These are phyloP conservation scores for Peucedramus taeniatus DNA, from an alignment of 2,113 vertebrate genomes.

Conservation along the genomic window DNA sequence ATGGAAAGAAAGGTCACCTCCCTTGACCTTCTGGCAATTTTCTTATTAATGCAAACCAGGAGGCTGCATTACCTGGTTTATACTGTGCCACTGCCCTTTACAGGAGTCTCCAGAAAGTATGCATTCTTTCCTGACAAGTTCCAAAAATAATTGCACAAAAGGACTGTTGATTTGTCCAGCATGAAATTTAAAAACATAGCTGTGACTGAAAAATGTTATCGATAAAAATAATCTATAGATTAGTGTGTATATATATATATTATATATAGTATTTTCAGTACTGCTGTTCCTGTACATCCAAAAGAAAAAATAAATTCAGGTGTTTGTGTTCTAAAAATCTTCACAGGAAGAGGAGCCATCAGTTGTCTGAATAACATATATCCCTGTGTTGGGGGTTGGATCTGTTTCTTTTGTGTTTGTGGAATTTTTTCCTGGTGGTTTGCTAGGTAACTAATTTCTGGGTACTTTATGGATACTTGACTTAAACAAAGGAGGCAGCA, in stretches of 20 bases:
- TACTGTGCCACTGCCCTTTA: not conserved
- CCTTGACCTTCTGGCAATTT: not conserved
- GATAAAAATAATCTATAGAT: not conserved
- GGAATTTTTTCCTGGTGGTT: no score
- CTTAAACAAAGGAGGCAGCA: no score
- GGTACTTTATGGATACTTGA: no score
- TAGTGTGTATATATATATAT: no score
- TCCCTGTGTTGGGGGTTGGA: no score
- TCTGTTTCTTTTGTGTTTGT: no score
- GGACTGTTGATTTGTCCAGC: not conserved
- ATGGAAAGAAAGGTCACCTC: not conserved
- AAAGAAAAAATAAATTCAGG: not conserved
- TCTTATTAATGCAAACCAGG: not conserved
- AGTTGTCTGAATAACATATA: not conserved
- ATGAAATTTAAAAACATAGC: not conserved
- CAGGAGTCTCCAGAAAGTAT: not conserved
- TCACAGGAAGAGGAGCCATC: not conserved
- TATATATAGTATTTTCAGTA: no score
- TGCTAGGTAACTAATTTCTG: no score
- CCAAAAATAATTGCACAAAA: not conserved
- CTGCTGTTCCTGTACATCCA: accelerated
- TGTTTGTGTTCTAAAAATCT: not conserved
- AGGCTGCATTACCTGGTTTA: not conserved
- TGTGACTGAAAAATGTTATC: not conserved
- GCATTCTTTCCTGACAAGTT: not conserved